phyloP scores from a whole-genome alignment of 2,113 vertebrate species.

The Benitochromis conjunctus region DNA sequence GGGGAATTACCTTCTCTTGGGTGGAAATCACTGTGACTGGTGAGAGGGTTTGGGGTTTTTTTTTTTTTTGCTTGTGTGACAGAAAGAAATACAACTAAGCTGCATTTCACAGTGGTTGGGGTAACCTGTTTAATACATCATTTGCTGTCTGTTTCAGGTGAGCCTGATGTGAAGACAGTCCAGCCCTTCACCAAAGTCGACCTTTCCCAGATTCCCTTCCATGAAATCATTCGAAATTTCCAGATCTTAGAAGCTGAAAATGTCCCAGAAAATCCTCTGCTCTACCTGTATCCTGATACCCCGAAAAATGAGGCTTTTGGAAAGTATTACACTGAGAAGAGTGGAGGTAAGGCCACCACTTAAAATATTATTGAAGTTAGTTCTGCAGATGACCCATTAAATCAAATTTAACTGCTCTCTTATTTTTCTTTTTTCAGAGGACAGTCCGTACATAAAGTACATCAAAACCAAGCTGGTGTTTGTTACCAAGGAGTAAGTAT shows the following conservation, averaged over 20 bases:
- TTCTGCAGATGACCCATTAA: not conserved
- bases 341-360: constrained; percentile 65
- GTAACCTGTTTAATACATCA: not conserved
- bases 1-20: constrained; percentile 92
- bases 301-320: constrained; percentile 85
- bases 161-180: constrained; percentile 73
- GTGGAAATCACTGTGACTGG: constrained; percentile 79
- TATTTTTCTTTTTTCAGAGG: constrained; percentile 59
- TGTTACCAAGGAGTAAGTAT: constrained; percentile 76
- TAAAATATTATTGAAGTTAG: not conserved
- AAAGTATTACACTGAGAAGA: constrained; percentile 77
- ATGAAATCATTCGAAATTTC: constrained; percentile 87
- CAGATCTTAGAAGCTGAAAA: constrained; percentile 82
- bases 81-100: not conserved
- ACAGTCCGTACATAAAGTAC: constrained; percentile 71
- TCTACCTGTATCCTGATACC: constrained; percentile 83
- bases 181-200: constrained; percentile 84
- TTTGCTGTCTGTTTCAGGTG: constrained; percentile 54
- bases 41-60: constrained; percentile 26
- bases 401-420: not conserved
- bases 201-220: constrained; percentile 81
- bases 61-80: not conserved
- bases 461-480: constrained; percentile 77
- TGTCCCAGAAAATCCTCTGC: constrained; percentile 83
- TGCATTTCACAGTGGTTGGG: not conserved